Base-by-base conservation (phyloP, 2,888 invertebrate genomes). In the Automeris io region DNA sequence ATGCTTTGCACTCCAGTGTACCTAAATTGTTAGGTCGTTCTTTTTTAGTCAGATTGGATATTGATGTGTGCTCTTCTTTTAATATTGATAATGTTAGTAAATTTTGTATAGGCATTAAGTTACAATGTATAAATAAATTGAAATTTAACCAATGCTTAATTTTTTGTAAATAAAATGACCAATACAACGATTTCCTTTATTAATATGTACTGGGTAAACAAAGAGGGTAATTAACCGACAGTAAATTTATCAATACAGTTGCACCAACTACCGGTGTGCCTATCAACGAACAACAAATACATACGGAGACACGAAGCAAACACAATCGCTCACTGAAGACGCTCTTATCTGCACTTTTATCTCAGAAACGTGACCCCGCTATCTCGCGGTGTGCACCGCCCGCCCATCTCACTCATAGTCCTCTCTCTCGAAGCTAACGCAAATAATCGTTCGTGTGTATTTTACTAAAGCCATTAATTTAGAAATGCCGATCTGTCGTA, bases 281-380 rank as follows among this genome's bases (percentile, higher is more conserved):
- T 37, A 37, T 37, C 23, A 21, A 33, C 21, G 25, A 39, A 39
- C 34, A 25, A 47, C 43, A 35, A 47, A 42, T 53, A 44, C 43
- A 48, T 41, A 42, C 44, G 40, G 45, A 48, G 49, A 52, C 50
- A 49, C 51, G 57, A 58, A 40, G 57, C 61, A 56, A 64, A 76
- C 74, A 83, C 80, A 80, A 78, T 73, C 74, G 73, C 55, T 57
- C 59, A 61, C 67, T 71, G 75, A 77, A 79, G 75, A 74, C 67
- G 73, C 25, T 46, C 57, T 78, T 86, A 86, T 85, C 85, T 70
- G 25, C 12, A 33, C 54, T 59, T 66, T 80, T 85, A 85, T 85
- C 86, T 76, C 45, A 51, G 61, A 75, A 77, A 80, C 82, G 82
- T 80, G 86, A 85, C 85, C 85, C 72, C 70, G 51, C 72, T 85